Base-by-base conservation (phyloP, 2,113 vertebrate species). In the Lasiurus cinereus region DNA sequence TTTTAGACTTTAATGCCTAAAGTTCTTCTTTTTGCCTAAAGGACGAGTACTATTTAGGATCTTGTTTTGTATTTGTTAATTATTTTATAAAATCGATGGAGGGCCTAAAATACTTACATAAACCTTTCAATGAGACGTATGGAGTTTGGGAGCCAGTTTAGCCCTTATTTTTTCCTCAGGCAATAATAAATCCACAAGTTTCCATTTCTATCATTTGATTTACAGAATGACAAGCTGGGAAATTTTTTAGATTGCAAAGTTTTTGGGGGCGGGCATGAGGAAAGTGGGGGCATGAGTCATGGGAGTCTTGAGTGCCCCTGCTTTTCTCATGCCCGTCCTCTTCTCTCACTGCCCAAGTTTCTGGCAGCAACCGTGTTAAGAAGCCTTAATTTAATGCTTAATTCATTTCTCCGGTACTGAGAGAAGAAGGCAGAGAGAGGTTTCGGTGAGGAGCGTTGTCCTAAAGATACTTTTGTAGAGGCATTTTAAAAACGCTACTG, bases 1-100 rank as follows among this genome's bases (percentile, higher is more conserved):
- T 64, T 91, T 92, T 92, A 72, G 62, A 92, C 52, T 90, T 92
- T 31, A 88, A 62, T 62, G 24, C 59, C 59, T 62, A 62, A 62
- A 62, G 0, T 93, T 95, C 16, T 36, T 90, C 56, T 43, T 90
- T 50, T 36, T 67, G 43, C 29, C 43, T 86, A 27, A 50, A 66
- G 27, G 46, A 76, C 21, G 87, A 11, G 13, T 84, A 59, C 62
- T 91, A 43, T 74, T 78, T 86, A 69, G 86, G 43, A 83, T 48
- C 3, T 67, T 73, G 29, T 33, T 72, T 88, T 69, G 43, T 87
- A 90, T 88, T 91, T 36, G 27, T 94, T 85, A 72, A 70, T 48
- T 88, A 31, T 88, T 94, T 86, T 62, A 52, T 83, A 50, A 70
- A 83, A 92, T 14, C 24, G 31, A 70, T 3, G 54, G 13, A 76